phyloP scores from a whole-genome alignment of 2,113 vertebrate genomes.

The Panthera tigris region DNA sequence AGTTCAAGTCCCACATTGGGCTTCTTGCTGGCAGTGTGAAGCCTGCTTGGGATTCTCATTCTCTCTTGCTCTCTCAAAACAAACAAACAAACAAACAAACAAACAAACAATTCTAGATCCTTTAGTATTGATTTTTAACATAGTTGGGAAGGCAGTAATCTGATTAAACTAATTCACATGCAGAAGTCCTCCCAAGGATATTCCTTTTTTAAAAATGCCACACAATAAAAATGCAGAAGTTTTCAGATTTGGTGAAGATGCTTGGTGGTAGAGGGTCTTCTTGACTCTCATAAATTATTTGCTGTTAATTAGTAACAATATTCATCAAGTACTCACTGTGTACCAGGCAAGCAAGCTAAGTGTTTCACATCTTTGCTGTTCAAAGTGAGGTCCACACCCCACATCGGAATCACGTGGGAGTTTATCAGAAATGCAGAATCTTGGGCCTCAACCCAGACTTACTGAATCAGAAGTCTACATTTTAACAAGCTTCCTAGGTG shows the following conservation, averaged over 20 bases:
- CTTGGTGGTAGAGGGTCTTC: not conserved
- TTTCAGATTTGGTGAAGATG: not conserved
- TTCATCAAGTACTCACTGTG: not conserved
- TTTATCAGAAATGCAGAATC: slow-evolving; percentile 24
- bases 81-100: not conserved
- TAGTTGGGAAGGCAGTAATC: not conserved
- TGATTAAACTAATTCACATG: not conserved
- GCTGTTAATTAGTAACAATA: not conserved
- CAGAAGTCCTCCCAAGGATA: not conserved
- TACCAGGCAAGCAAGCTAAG: not conserved
- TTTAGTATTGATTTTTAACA: not conserved
- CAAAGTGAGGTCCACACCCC: not conserved
- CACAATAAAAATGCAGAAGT: not conserved
- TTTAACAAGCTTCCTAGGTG: not conserved
- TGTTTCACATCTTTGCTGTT: not conserved
- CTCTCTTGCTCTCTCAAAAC: too few relatives aligned
- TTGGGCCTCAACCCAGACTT: not conserved
- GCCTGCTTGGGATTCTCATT: too few relatives aligned
- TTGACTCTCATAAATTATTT: not conserved
- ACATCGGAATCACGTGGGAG: not conserved
- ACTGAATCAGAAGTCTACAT: not conserved
- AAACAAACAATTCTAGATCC: not conserved
- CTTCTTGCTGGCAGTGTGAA: too few relatives aligned
- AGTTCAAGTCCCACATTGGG: too few relatives aligned
- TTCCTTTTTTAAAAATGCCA: slow-evolving; percentile 25